Conservation (phyloP, 1,140 invertebrate species). For the Contarinia nasturtii region DNA sequence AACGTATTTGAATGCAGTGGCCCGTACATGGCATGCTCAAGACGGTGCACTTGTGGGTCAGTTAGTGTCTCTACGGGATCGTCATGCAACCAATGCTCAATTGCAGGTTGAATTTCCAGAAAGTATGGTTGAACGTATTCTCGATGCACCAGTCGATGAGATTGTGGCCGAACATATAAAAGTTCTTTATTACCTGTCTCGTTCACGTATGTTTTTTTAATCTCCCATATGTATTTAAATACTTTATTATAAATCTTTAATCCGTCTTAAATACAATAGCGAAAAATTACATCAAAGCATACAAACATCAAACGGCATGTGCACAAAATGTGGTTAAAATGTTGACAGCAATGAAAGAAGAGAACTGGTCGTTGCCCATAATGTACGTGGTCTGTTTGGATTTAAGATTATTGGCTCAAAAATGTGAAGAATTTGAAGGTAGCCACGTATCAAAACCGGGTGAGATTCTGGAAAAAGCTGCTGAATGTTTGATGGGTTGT, state of each 20-base stretch:
- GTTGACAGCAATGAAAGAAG: constrained; percentile 76
- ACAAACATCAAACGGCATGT: constrained; percentile 53
- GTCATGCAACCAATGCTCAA: constrained; percentile 48
- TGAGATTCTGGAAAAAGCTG: constrained; percentile 80
- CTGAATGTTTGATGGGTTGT: constrained; percentile 81
- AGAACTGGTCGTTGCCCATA: constrained; percentile 87
- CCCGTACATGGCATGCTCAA: constrained; percentile 12
- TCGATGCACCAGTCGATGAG: constrained; percentile 59
- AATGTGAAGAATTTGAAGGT: constrained; percentile 41
- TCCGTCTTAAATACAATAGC: constrained; percentile 27
- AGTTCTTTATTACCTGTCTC: constrained; percentile 18
- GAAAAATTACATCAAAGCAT: constrained; percentile 54
- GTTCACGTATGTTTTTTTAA: constrained; percentile 22
- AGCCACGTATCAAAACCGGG: constrained; percentile 31
- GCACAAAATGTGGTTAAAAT: constrained; percentile 66
- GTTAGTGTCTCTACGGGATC: constrained; percentile 55
- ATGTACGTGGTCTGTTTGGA: constrained; percentile 82
- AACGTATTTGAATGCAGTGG: constrained; percentile 15
- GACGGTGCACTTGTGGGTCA: constrained; percentile 27
- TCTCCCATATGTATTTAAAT: constrained; percentile 1
- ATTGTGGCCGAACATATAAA: constrained; percentile 63
- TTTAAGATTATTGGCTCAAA: constrained; percentile 61
- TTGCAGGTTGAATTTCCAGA: constrained; percentile 50
- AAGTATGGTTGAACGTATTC: constrained; percentile 43
- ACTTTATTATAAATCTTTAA: background rate